Evolutionary conservation across 2,888 invertebrate genomes (phyloP).

Genomic region (Helobdella robusta): DNA sequence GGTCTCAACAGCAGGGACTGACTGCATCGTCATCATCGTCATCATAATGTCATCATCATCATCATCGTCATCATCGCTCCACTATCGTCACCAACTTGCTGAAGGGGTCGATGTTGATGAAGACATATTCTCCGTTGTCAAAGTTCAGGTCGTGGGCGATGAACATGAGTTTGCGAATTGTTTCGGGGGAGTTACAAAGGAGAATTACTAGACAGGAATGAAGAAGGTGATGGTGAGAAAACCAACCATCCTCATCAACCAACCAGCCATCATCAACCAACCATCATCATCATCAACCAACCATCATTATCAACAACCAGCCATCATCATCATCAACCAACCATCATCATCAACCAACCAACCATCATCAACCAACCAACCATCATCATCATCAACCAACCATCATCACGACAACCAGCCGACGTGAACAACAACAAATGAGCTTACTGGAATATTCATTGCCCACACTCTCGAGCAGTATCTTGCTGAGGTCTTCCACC

Average conservation of each 20-base stretch:
- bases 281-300: no score
- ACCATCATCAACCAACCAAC: no score
- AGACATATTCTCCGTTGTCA: conserved; percentile 26
- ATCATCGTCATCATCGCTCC: no score
- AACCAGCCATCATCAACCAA: no score
- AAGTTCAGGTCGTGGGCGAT: conserved; percentile 22
- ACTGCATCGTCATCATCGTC: conserved; percentile 37
- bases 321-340: no score
- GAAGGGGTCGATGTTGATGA: conserved; percentile 26
- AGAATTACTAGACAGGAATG: conserved; percentile 22
- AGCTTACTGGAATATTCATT: conserved; percentile 39
- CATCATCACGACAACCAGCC: no score
- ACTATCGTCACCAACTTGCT: conserved; percentile 12
- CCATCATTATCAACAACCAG: no score
- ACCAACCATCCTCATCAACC: no score
- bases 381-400: no score
- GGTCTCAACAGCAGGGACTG: conserved; percentile 57
- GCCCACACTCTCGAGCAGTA: conserved; percentile 39
- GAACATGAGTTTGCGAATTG: conserved; percentile 20
- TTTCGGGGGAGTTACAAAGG: conserved; percentile 25
- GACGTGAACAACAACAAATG: neutral
- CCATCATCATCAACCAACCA: no score
- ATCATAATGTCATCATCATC: conserved; percentile 42
- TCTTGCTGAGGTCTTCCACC: conserved; percentile 31
- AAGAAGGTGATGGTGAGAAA: no score